These are phyloP conservation scores for Xerus rutilus DNA, from an alignment of 2,797 vertebrate genomes.

Conservation along the genomic window DNA sequence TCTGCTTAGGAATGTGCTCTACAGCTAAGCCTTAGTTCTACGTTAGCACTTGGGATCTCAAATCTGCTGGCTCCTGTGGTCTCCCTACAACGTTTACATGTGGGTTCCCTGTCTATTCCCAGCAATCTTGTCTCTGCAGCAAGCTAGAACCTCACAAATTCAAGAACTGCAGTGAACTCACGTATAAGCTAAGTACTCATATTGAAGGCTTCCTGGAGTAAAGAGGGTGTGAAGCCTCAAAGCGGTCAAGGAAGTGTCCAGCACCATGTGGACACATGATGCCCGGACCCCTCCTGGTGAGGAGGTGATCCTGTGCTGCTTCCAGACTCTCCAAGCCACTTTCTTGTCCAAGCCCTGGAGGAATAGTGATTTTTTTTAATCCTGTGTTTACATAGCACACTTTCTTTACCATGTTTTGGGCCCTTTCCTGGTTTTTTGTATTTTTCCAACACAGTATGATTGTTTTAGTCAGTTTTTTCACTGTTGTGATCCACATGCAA, in stretches of 20 bases:
- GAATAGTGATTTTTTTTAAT: background rate
- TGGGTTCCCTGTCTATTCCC: background rate
- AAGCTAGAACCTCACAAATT: background rate
- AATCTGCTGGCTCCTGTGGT: background rate
- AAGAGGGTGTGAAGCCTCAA: background rate
- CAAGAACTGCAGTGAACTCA: background rate
- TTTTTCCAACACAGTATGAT: background rate
- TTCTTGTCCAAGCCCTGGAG: background rate
- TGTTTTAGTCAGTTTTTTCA: too few species aligned
- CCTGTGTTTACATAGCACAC: background rate
- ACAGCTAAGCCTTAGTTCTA: background rate
- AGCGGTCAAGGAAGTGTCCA: too few species aligned
- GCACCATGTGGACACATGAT: fast-evolving
- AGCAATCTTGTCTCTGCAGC: background rate
- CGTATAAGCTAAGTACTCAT: background rate
- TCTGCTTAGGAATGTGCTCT: background rate
- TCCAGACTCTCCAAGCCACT: background rate
- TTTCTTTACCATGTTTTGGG: background rate
- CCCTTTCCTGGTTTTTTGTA: background rate
- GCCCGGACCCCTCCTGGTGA: background rate
- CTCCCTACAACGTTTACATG: background rate
- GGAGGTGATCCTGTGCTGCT: background rate
- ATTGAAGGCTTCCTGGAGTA: background rate
- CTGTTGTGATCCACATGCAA: too few species aligned
- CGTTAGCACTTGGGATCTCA: background rate